Percentiles rank a stretch among this genome's conserved stretches.
Conservation (phyloP, 2,888 invertebrate species). For the Brachylomia viminalis region DNA sequence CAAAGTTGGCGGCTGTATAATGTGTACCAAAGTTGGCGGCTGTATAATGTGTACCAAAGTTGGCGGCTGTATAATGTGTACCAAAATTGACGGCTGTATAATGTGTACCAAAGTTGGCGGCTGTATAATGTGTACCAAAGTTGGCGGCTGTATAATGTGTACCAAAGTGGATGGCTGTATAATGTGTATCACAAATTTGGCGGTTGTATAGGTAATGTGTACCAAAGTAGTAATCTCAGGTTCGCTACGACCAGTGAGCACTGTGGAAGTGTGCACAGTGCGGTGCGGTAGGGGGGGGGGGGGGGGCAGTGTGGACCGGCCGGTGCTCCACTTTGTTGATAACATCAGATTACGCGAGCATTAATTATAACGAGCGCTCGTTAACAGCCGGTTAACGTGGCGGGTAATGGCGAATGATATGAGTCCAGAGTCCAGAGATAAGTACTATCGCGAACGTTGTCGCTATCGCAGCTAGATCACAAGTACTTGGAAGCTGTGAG, state of each 20-base stretch:
- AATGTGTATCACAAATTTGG: no score
- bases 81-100: no score
- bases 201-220: background rate
- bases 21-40: no score
- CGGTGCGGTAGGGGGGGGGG: background rate
- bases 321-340: constrained; percentile 20
- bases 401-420: constrained; percentile 14
- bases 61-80: no score
- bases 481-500: constrained; percentile 19
- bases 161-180: no score
- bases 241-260: background rate
- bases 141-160: no score
- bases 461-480: constrained; percentile 8
- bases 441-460: constrained; percentile 13
- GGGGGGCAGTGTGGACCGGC: background rate
- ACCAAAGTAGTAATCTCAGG: background rate
- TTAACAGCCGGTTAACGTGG: constrained; percentile 16
- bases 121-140: no score
- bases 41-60: no score
- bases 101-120: no score
- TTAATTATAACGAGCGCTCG: constrained; percentile 40
- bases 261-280: background rate
- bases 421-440: constrained; percentile 19
- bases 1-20: no score
- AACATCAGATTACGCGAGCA: constrained; percentile 32